phyloP scores from a whole-genome alignment of 2,113 vertebrate genomes.

The Barbus barbus region DNA sequence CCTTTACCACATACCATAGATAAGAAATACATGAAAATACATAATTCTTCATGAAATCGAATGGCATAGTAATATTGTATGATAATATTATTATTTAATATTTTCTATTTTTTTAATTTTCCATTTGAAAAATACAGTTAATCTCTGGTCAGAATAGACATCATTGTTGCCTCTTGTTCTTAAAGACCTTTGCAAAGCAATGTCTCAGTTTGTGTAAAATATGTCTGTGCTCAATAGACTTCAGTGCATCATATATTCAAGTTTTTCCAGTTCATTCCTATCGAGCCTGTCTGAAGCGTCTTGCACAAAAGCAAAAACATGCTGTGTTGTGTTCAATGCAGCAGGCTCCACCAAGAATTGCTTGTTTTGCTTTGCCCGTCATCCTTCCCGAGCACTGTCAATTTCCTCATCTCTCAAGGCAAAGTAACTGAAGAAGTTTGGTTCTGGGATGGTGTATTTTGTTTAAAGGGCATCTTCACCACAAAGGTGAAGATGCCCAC shows the following conservation, averaged over 20 bases:
- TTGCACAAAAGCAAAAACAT: neutral
- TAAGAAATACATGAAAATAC: neutral
- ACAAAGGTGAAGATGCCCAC: conserved; percentile 84
- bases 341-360: too few relatives aligned
- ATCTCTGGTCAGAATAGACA: neutral
- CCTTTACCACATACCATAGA: neutral
- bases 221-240: neutral
- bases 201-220: conserved; percentile 2
- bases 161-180: neutral
- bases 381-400: neutral
- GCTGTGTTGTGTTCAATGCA: neutral
- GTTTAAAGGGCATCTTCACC: conserved; percentile 70
- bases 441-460: neutral
- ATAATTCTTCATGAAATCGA: neutral
- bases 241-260: neutral
- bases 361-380: neutral
- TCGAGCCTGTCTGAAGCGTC: neutral
- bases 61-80: neutral
- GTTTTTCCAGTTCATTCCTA: conserved; percentile 18
- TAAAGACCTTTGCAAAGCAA: neutral
- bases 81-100: too few relatives aligned
- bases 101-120: too few relatives aligned
- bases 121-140: too few relatives aligned
- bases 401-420: neutral
- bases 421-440: rapidly evolving